Base-by-base conservation (phyloP, 1,140 invertebrate species). In the Papilio xuthus region DNA sequence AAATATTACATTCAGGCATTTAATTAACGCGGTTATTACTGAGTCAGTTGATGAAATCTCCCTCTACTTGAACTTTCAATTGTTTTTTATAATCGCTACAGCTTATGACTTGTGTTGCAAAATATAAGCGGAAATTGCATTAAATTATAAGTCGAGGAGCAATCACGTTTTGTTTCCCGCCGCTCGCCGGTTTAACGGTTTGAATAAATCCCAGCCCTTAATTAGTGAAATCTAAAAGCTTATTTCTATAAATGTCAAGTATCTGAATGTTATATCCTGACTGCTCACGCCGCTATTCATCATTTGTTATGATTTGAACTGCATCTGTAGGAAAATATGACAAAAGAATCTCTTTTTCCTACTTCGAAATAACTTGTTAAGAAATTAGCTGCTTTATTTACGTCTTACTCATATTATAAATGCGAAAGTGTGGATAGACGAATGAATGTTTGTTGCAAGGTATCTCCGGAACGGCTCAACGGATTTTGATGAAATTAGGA, bases 111-210 rank as follows among this genome's bases (percentile, higher is more conserved):
- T 79, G 69, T n/a, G 47, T 81, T 81, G 42, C 53, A 81, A 78
- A 85, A 82, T 84, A 86, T 86, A 88, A 87, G 86, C 88, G 88
- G 85, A 92, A 92, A 93, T 93, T 92, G 92, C 91, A 92, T 93
- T 92, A 92, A 92, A 93, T 92, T 93, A 92, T 93, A 93, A 93
- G 90, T 92, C 90, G 86, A 83, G 85, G 85, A 90, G 90, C 90
- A 92, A 93, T 93, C 92, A 92, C 88, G 88, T 92, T 92, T 93
- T 93, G 92, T 93, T 92, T 92, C 89, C 87, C 84, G 82, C 77
- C 63, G 77, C 84, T 87, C 84, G 85, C 82, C 84, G 86, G 90
- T 90, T 90, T 90, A 92, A 92, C 91, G 89, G 90, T 90, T 91
- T 91, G 89, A 91, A 92, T 90, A 93, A 89, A 91, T 90, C 86